Base-by-base conservation (phyloP, 2,888 invertebrate species). In the Pyralis farinalis region DNA sequence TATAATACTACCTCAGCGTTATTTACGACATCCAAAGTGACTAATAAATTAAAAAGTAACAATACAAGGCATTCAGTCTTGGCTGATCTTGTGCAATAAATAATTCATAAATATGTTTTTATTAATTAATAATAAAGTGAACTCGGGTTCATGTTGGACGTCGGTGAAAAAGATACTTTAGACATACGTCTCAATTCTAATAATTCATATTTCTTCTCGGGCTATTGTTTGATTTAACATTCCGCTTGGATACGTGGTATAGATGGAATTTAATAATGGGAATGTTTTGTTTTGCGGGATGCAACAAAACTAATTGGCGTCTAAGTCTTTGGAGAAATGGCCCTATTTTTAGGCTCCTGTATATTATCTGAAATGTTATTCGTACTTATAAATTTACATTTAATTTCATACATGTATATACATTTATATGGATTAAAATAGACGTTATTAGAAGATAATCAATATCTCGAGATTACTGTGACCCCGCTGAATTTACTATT, bases 201-300 rank as follows among this genome's bases (percentile, higher is more conserved):
- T 73, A 71, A 77, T 72, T 75, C 70, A 74, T 78, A 73, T 79
- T 83, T 84, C 76, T 83, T 76, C 54, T 54, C 49, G 37, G 40
- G 46, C 81, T 69, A 80, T 81, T 82, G 79, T 81, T 67, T 68
- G 58, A 55, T 57, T 52, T 47, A 51, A 59, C 59, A 71, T 75
- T 70, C 72, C 65, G 44, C 51, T 46, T 63, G 16, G 4, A 16
- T 67, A 49, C 61, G 68, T 60, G 55, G 63, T 67, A 68, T 69
- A 63, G 60, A 58, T 64, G 57, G 79, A 84, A 83, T 85, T 81
- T 77, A 71, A 82, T 87, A 83, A 85, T 83, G 80, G 79, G 71
- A 65, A 69, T 67, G 65, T 71, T 64, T 58, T 68, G 64, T 66
- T 66, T 60, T 56, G 53, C 58, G 72, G 4, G 72, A 64, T 64